phyloP scores from a whole-genome alignment of 2,113 vertebrate species.

The Hassar affinis region DNA sequence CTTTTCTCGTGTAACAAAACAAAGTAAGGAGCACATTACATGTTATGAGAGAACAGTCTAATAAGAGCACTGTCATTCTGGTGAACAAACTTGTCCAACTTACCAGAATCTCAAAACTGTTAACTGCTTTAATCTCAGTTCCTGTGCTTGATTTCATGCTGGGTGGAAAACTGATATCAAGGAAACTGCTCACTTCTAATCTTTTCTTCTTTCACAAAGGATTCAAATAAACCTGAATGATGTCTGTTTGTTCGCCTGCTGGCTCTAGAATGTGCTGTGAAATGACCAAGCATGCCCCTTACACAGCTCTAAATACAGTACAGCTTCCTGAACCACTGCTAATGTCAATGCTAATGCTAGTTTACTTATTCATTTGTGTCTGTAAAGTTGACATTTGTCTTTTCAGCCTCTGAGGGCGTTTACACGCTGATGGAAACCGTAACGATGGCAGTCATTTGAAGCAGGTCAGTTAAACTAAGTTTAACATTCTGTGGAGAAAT shows the following conservation, averaged over 20 bases:
- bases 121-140: background rate
- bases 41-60: background rate
- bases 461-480: background rate
- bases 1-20: background rate
- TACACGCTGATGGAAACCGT: background rate
- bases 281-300: background rate
- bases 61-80: background rate
- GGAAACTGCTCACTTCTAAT: background rate
- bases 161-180: background rate
- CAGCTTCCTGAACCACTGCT: background rate
- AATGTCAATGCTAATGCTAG: background rate
- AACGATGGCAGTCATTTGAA: background rate
- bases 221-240: background rate
- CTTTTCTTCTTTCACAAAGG: constrained; percentile 5
- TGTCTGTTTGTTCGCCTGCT: too few species aligned
- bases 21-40: background rate
- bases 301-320: background rate
- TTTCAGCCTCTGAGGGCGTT: background rate
- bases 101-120: background rate
- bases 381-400: background rate
- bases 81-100: background rate
- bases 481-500: background rate
- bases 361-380: background rate
- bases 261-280: background rate
- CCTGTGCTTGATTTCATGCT: background rate